Evolutionary conservation across 2,113 vertebrate genomes (phyloP), one percentile per base, ranked within the genome.

Genomic region (Pseudois nayaur): DNA sequence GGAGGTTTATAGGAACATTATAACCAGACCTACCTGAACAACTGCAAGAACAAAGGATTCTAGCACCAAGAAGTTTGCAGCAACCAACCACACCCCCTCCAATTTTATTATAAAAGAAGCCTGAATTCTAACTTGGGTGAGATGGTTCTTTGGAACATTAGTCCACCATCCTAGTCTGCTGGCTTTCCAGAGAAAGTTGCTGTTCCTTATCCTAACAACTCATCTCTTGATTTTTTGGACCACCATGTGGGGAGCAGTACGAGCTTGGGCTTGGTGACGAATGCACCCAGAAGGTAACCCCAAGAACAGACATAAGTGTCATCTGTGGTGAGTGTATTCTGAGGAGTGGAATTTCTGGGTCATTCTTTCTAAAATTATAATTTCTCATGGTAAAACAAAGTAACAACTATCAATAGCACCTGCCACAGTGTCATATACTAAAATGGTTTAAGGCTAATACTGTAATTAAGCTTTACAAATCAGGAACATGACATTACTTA

Each of bases 341-440:
- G 9, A 57, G 54, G 19, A 62, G 27, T 33, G 0, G 23, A 76
- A 64, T 89, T 33, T 40, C 74, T 79, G 6, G 10, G 57, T 21
- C 29, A 59, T 48, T 54, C 16, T 89, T 82, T 40, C 43, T 81
- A 48, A 40, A 71, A 50, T 67, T 78, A 13, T 62, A 74, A 84
- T 90, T 94, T 93, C 54, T 91, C 36, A 82, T 81, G 36, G 29
- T 85, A 31, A 91, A 54, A 48, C 27, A 96, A 93, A 71, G 8
- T 43, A 91, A 88, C 29, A 83, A 74, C 3, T 90, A 43, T 43
- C 43, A 74, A 74, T 74, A 90, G 25, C 29, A 62, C 76, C 71
- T 96, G 17, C 29, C 43, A 67, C 45, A 29, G 19, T 36, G 45
- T 59, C 50, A 71, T 82, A 29, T 36, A 36, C 88, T 71, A 79